Base-by-base conservation (phyloP, 2,888 invertebrate species). In the Hirtodrosophila confusa region DNA sequence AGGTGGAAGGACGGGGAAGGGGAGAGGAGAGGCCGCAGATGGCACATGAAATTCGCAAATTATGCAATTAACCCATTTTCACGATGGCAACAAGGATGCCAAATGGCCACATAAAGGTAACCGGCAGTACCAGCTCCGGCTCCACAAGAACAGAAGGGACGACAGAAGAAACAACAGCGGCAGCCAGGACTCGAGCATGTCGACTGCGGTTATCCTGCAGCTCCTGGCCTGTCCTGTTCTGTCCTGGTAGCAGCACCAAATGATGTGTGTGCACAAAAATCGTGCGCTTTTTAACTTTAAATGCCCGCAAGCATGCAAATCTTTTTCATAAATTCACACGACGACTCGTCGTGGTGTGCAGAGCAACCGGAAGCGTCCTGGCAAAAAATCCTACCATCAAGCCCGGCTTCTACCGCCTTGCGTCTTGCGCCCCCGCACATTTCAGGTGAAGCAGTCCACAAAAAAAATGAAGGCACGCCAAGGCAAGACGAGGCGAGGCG, bases 271-370 rank as follows among this genome's bases (percentile, higher is more conserved):
- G 68, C 63, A 58, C 50, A 62, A 67, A 62, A 64, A 76, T 76
- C 74, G 80, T 73, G 70, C 78, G 70, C 82, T 77, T 76, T 86
- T 89, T 88, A 88, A 88, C 78, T 79, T 82, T 73, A 86, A 89
- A 87, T 89, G 87, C 57, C 88, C 85, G 80, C 80, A 69, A 85
- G 89, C 85, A 80, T 75, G 86, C 84, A 89, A 90, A 89, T 87
- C 89, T 78, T 83, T 84, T 80, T 85, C 85, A 85, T 85, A 88
- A 88, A 85, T 87, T 84, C 77, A 60, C 78, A 69, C 78, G 69
- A 57, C 48, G 54, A 47, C 71, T 76, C 72, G 57, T 57, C 72
- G 43, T 39, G 63, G 50, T 63, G 50, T 63, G 39, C 61, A 44
- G 41, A 7, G 48, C 12, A 54, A 71, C 66, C 43, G 50, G 49